Evolutionary conservation across 2,113 vertebrate species (phyloP).

Genomic region (Archocentrus centrarchus): DNA sequence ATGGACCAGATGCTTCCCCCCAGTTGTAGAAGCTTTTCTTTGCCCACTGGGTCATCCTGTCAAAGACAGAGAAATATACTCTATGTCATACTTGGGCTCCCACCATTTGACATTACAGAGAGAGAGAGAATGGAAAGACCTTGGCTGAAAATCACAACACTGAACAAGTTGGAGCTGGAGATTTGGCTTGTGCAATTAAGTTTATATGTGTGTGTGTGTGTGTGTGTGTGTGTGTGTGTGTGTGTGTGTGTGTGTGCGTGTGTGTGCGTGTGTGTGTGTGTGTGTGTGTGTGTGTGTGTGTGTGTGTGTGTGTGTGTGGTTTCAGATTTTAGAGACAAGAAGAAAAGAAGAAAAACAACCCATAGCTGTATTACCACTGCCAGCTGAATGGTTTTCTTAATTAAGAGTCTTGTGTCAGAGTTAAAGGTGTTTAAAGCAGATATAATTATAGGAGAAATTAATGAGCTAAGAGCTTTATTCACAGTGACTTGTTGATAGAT

Average conservation of each 20-base stretch:
- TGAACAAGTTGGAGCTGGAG: slow-evolving; percentile 34
- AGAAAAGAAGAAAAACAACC: slow-evolving; percentile 4
- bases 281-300: no score
- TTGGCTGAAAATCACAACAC: slow-evolving; percentile 52
- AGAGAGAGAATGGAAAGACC: slow-evolving; percentile 24
- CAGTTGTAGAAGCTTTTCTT: slow-evolving; percentile 57
- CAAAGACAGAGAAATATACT: slow-evolving; percentile 62
- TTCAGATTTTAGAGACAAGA: neutral
- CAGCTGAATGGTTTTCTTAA: neutral
- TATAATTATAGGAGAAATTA: neutral
- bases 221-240: no score
- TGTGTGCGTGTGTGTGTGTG: no score
- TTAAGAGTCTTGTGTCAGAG: neutral
- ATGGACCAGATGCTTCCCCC: slow-evolving; percentile 60
- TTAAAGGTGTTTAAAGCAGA: neutral
- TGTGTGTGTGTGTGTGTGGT: neutral
- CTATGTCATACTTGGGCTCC: slow-evolving; percentile 62
- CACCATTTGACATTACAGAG: slow-evolving; percentile 44
- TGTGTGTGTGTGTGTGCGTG: neutral
- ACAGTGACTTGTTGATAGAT: neutral
- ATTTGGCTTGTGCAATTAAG: slow-evolving; percentile 8
- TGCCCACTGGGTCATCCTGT: slow-evolving; percentile 74
- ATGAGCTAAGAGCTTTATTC: neutral
- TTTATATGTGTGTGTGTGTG: neutral
- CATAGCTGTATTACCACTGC: neutral